Evolutionary conservation across 2,797 vertebrate species (phyloP), one percentile per base, ranked within the genome.

Genomic region (Sebastes ruberrimus): DNA sequence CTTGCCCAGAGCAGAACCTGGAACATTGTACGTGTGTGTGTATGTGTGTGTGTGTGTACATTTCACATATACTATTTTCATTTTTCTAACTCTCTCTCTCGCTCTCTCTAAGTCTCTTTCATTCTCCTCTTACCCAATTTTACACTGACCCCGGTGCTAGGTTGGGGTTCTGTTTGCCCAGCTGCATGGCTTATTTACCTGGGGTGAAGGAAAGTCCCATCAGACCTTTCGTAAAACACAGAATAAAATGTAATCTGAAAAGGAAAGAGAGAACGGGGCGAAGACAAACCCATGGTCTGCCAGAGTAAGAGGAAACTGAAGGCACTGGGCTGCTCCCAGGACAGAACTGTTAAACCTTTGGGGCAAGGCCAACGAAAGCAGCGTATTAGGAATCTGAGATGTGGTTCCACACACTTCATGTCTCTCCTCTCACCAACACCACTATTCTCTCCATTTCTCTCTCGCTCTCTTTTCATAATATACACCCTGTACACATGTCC

Each of bases 101-200:
- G 3, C 79, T 52, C 9, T 75, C 78, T 75, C 73, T 86, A 93
- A 93, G 78, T 78, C 79, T 89, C 76, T 91, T 93, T 92, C 88
- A 88, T 93, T 94, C 94, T 95, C 89, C 82, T 74, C 77, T 92
- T 94, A 92, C 85, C 95, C 93, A 94, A 94, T 95, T 95, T 96
- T 89, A 91, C 91, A 91, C 90, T 87, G 93, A 95, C 94, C 93
- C 95, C 91, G 91, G 93, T 94, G 74, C 85, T 92, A 92, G 96
- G 95, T 90, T 91, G 94, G 91, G 72, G 82, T 93, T 93, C 92
- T 99, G 96, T 99, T 99, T 98, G 92, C 96, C 97, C 97, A 99
- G 97, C 97, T 99, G 97, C 95, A 93, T 91, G 93, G 95, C 88
- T 96, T 97, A 97, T 98, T 98, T 97, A 97, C 96, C 96, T 96